Percentiles rank a stretch among this genome's conserved stretches.
Evolutionary conservation across 2,888 invertebrate genomes (phyloP).

Genomic region (Gari tellinella): DNA sequence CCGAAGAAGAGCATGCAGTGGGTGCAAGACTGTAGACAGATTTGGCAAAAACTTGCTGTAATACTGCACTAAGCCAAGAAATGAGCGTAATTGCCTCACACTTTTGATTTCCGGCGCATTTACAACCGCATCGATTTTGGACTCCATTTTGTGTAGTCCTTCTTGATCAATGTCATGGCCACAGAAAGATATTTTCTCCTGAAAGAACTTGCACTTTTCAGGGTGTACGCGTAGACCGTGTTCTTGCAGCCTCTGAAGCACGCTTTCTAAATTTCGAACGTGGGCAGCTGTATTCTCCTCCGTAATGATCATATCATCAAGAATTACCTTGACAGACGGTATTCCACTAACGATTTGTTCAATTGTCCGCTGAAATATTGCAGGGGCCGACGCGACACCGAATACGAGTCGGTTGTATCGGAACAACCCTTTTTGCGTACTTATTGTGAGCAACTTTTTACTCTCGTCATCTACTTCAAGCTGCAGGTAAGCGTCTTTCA

Average conservation of each 20-base stretch:
- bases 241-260: conserved; percentile 21
- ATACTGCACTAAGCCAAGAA: too few relatives aligned
- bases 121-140: conserved; percentile 31
- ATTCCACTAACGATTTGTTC: conserved; percentile 67
- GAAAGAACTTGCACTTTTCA: conserved; percentile 45
- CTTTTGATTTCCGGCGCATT: conserved; percentile 32
- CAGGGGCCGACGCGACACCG: conserved; percentile 62
- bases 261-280: conserved; percentile 27
- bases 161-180: conserved; percentile 38
- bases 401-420: conserved; percentile 64
- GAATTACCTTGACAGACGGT: conserved; percentile 30
- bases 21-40: too few relatives aligned
- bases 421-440: conserved; percentile 65
- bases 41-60: too few relatives aligned
- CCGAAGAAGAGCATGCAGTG: too few relatives aligned
- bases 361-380: conserved; percentile 63
- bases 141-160: conserved; percentile 42
- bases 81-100: conserved; percentile 4
- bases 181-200: conserved; percentile 33
- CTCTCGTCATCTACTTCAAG: conserved; percentile 49
- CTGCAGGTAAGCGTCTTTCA: conserved; percentile 65
- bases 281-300: conserved; percentile 23
- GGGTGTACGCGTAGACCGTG: conserved; percentile 30
- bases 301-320: conserved; percentile 44
- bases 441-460: conserved; percentile 54